phyloP scores from a whole-genome alignment of 2,888 invertebrate genomes.

The Xanthia togata region DNA sequence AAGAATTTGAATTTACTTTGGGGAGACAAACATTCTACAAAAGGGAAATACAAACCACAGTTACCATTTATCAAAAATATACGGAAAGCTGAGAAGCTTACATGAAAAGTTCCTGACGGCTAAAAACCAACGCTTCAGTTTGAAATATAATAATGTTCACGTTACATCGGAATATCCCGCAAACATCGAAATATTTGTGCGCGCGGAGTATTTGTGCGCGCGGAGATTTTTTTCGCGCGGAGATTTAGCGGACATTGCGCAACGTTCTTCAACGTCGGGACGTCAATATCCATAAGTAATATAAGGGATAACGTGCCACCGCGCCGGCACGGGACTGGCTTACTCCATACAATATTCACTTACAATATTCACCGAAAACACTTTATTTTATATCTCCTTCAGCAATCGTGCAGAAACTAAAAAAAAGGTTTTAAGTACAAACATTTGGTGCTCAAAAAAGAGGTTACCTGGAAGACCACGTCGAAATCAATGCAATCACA shows the following conservation, averaged over 20 bases:
- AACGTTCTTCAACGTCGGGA: slow-evolving; percentile 1
- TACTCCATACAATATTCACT: neutral
- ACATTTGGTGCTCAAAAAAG: too few species aligned
- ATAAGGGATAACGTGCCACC: neutral
- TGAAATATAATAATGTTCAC: too few species aligned
- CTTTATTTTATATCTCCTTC: too few species aligned
- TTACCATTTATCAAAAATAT: neutral
- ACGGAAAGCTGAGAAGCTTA: neutral
- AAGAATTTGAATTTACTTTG: neutral
- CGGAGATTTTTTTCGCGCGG: too few species aligned
- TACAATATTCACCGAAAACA: neutral
- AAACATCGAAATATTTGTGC: neutral
- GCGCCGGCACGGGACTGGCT: too few species aligned
- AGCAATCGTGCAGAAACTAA: too few species aligned
- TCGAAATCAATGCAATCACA: too few species aligned
- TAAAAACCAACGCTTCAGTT: neutral
- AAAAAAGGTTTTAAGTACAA: too few species aligned
- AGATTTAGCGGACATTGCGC: neutral
- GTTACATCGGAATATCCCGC: neutral
- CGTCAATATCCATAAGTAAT: neutral
- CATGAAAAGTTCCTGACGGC: neutral
- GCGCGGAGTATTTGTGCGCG: neutral
- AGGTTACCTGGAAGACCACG: too few species aligned
- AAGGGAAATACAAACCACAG: neutral
- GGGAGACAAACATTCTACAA: neutral